Evolutionary conservation across 2,797 vertebrate genomes (phyloP), one percentile per base, ranked within the genome.

Genomic region (Pantherophis alleghaniensis): DNA sequence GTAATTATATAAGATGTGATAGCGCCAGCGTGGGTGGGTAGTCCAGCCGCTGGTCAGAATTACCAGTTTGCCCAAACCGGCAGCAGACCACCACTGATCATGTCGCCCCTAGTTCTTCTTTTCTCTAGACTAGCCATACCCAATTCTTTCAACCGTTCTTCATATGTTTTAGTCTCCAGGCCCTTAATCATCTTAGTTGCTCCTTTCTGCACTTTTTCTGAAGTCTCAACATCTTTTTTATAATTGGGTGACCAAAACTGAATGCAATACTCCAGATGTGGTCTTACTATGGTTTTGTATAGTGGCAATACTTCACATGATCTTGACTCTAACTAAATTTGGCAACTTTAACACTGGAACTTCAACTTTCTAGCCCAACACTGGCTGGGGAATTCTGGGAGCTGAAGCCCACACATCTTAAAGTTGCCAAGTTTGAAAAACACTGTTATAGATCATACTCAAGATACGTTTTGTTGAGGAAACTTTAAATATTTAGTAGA

Each of bases 11-110:
- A 53, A 10, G 51, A 53, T 1, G 9, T 53, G 51, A 53, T 53
- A 53, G 9, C 1, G 51, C 51, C 9, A 53, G 51, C 0, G 9
- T 9, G 0, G 51, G 51, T 53, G 51, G 51, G 0, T 1, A 10
- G 51, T 1, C 9, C 51, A 53, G 51, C 51, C 3, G 51, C 51
- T 53, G 51, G 51, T 53, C 51, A 10, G 51, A 10, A 53, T 10
- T 10, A 10, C 51, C 9, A 9, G 51, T 53, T 53, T 10, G 7
- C 51, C 7, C 7, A 10, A 53, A 53, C 51, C 51, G 9, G 51
- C 51, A 9, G 51, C 9, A 53, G 51, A 9, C 51, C 51, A 53
- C 51, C 7, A 10, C 51, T 53, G 51, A 53, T 53, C 51, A 53
- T 10, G 51, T 53, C 51, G 0, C 51, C 51, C 51, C 9, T 53